A percentile compares a stretch with the other conserved stretches of the same genome.
Evolutionary conservation across 2,888 invertebrate genomes (phyloP).

Genomic region (Arctia plantaginis): DNA sequence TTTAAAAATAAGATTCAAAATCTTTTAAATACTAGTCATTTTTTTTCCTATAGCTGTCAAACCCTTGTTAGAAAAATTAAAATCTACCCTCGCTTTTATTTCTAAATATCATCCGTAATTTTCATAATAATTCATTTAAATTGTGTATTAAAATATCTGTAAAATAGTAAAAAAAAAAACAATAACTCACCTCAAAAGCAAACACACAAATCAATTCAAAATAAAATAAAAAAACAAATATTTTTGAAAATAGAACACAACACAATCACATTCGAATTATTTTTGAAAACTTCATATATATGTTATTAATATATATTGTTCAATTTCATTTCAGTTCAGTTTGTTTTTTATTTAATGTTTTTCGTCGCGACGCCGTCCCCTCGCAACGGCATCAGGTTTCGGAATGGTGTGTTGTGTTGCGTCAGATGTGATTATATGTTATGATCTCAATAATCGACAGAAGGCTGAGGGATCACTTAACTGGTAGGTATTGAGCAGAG

Average conservation of each 20-base stretch:
- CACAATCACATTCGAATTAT: constrained; percentile 9
- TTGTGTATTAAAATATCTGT: background rate
- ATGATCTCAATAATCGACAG: background rate
- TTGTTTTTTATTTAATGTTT: background rate
- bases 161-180: background rate
- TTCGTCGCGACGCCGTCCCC: background rate
- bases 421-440: background rate
- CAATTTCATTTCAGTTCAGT: background rate
- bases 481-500: background rate
- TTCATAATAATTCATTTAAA: background rate
- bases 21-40: background rate
- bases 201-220: constrained; percentile 1
- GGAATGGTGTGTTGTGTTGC: background rate
- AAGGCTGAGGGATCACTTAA: background rate
- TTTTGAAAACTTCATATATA: constrained; percentile 14
- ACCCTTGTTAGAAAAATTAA: background rate
- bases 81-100: background rate
- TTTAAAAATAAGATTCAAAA: background rate
- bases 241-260: constrained; percentile 9
- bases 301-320: constrained; percentile 4
- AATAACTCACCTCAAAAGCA: constrained; percentile 14
- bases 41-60: background rate
- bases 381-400: background rate
- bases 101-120: background rate
- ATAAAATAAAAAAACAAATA: background rate